phyloP scores from a whole-genome alignment of 2,113 vertebrate species.

The Amphiprion ocellaris region DNA sequence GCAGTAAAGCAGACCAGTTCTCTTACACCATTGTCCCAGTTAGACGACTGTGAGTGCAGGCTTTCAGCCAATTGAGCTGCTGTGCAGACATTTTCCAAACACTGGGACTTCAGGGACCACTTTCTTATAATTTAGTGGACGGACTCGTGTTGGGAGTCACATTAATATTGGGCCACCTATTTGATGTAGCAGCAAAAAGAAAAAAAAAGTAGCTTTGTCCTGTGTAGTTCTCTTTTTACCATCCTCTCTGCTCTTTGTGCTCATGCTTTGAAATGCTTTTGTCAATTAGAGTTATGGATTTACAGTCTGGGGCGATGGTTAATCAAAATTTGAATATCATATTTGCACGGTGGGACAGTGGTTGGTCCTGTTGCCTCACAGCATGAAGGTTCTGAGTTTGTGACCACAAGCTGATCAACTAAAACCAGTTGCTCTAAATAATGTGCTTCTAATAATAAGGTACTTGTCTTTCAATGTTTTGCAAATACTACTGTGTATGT shows the following conservation, averaged over 20 bases:
- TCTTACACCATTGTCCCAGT: conserved; percentile 41
- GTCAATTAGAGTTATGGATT: not conserved
- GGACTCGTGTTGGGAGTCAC: conserved; percentile 51
- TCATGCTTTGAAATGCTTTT: conserved; percentile 11
- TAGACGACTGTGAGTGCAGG: conserved; percentile 16
- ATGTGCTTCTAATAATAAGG: no score
- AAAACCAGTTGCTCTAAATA: no score
- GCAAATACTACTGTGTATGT: no score
- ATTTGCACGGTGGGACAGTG: no score
- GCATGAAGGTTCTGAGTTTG: no score
- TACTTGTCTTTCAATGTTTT: no score
- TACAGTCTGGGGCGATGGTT: not conserved
- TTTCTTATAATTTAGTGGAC: conserved; percentile 45
- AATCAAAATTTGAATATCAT: conserved; percentile 7
- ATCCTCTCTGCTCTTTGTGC: conserved; percentile 14
- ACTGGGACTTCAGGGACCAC: conserved; percentile 44
- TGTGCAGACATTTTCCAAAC: conserved; percentile 46
- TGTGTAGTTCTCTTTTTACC: not conserved
- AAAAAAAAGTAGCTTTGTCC: conserved; percentile 11
- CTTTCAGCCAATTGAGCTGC: conserved; percentile 48
- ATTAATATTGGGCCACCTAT: conserved; percentile 37
- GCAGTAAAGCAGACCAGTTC: conserved; percentile 39
- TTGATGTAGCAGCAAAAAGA: not conserved
- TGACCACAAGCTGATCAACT: no score
- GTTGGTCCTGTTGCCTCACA: no score